Evolutionary conservation across 2,797 vertebrate genomes (phyloP).

Genomic region (Craterocephalus amniculus): DNA sequence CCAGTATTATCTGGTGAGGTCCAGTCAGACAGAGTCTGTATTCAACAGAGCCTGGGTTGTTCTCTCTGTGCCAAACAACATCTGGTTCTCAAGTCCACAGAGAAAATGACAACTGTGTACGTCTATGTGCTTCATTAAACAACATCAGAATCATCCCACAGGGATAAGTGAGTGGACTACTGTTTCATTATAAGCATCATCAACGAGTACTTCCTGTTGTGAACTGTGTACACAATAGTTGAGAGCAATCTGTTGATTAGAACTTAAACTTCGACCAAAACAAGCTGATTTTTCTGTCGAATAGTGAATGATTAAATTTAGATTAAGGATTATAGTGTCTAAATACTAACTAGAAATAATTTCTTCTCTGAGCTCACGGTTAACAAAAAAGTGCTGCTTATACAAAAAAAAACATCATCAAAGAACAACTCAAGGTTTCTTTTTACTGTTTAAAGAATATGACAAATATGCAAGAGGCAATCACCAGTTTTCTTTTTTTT

Average conservation of each 20-base stretch:
- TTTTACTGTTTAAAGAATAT: neutral
- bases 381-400: slow-evolving; percentile 25
- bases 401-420: slow-evolving; percentile 9
- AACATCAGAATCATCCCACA: slow-evolving; percentile 30
- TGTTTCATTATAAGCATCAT: slow-evolving; percentile 36
- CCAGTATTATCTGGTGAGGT: slow-evolving; percentile 44
- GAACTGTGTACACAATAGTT: neutral
- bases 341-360: slow-evolving; percentile 15
- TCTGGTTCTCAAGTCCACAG: slow-evolving; percentile 61
- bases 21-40: slow-evolving; percentile 35
- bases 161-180: slow-evolving; percentile 25
- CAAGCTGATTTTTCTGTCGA: slow-evolving; percentile 11
- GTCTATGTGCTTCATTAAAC: slow-evolving; percentile 59
- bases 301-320: neutral
- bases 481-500: slow-evolving; percentile 17
- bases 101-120: slow-evolving; percentile 44
- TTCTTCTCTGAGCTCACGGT: slow-evolving; percentile 14
- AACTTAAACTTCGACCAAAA: slow-evolving; percentile 2
- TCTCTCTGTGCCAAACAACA: slow-evolving; percentile 55
- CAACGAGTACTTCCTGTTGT: slow-evolving; percentile 11
- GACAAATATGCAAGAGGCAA: slow-evolving; percentile 21
- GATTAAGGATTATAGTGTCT: neutral
- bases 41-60: slow-evolving; percentile 48
- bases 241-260: neutral
- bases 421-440: neutral